A percentile compares a stretch with the other conserved stretches of the same genome.
phyloP scores from a whole-genome alignment of 2,113 vertebrate species.

The Apteryx mantelli region DNA sequence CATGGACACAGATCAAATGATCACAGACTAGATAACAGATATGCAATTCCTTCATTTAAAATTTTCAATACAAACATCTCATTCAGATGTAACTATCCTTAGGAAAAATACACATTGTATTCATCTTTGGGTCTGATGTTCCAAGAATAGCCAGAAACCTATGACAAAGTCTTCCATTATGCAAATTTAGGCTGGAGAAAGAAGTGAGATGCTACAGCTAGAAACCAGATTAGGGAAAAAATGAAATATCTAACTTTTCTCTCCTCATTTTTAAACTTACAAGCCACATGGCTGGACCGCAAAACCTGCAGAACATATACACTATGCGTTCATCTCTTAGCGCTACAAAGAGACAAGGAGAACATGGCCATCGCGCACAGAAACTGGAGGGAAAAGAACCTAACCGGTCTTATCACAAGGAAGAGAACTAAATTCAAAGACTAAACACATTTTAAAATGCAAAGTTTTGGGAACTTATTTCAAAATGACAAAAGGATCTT shows the following conservation, averaged over 20 bases:
- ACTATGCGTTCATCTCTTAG: background rate
- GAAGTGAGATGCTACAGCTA: background rate
- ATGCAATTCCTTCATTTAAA: background rate
- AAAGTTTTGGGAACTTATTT: constrained; percentile 5
- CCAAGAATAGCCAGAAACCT: background rate
- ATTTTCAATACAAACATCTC: background rate
- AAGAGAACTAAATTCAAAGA: background rate
- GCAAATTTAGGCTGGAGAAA: background rate
- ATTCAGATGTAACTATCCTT: background rate
- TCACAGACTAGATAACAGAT: background rate
- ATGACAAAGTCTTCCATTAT: background rate
- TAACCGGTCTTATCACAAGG: background rate
- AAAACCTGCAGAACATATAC: background rate
- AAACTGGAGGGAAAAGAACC: background rate
- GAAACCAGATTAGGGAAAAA: background rate
- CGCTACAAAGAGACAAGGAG: background rate
- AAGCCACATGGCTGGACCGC: background rate
- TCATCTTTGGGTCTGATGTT: background rate
- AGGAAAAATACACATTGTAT: background rate
- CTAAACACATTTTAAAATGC: background rate
- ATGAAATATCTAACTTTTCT: background rate
- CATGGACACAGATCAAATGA: background rate
- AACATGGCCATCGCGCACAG: background rate
- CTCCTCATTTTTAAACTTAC: background rate
- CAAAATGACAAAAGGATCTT: constrained; percentile 5